phyloP scores from a whole-genome alignment of 2,888 invertebrate species.

The Drosophila paranaensis region DNA sequence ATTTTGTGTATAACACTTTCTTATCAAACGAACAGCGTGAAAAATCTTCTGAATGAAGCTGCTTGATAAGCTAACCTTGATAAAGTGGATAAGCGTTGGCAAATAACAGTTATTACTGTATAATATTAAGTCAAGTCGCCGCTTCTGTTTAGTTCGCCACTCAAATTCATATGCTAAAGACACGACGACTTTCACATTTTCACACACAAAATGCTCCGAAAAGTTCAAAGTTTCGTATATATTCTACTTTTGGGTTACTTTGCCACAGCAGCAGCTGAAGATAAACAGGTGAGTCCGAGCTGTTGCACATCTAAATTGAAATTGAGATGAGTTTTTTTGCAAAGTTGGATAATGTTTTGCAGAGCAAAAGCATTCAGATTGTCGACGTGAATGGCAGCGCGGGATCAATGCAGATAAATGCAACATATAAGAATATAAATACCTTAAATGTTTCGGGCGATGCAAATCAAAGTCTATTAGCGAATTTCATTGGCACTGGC shows the following conservation, averaged over 20 bases:
- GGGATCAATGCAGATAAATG: slow-evolving; percentile 34
- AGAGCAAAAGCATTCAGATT: slow-evolving; percentile 40
- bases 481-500: neutral
- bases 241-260: slow-evolving; percentile 15
- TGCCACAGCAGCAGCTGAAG: neutral
- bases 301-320: neutral
- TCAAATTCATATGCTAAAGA: slow-evolving; percentile 21
- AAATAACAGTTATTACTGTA: slow-evolving; percentile 11
- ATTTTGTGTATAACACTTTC: neutral
- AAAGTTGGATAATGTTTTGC: slow-evolving; percentile 23
- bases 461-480: slow-evolving; percentile 6
- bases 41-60: slow-evolving; percentile 9
- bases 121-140: slow-evolving; percentile 5
- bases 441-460: slow-evolving; percentile 24
- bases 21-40: slow-evolving; percentile 12
- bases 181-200: slow-evolving; percentile 9
- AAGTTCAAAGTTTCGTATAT: slow-evolving; percentile 7
- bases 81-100: slow-evolving; percentile 35
- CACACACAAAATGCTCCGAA: slow-evolving; percentile 7
- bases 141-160: slow-evolving; percentile 42
- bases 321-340: slow-evolving; percentile 6
- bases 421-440: slow-evolving; percentile 45
- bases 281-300: slow-evolving; percentile 10
- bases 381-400: slow-evolving; percentile 39
- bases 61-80: slow-evolving; percentile 48